phyloP scores from a whole-genome alignment of 1,140 invertebrate species.

The Probaryconus sp. region DNA sequence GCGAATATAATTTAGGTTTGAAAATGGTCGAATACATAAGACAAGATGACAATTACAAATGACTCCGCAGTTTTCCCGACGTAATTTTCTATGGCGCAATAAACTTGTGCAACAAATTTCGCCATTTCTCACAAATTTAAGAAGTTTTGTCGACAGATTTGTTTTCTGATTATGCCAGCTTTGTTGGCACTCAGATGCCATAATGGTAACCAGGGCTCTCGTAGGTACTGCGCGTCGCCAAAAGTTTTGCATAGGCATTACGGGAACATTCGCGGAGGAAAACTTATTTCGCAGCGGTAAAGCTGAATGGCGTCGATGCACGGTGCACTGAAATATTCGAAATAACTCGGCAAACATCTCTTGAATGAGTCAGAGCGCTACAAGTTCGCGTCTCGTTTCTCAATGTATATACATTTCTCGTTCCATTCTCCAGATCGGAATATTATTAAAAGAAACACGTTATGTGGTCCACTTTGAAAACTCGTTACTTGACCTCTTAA shows the following conservation, averaged over 20 bases:
- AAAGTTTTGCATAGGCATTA: conserved; percentile 55
- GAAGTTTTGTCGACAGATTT: conserved; percentile 46
- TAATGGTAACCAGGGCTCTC: conserved; percentile 36
- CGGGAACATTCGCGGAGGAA: conserved; percentile 29
- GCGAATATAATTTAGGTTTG: background rate
- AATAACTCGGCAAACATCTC: conserved; percentile 45
- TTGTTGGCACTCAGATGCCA: conserved; percentile 37
- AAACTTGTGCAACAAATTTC: conserved; percentile 42
- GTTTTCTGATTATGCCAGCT: conserved; percentile 50
- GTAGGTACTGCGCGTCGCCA: conserved; percentile 14
- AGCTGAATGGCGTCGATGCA: conserved; percentile 41
- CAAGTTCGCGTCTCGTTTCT: conserved; percentile 33
- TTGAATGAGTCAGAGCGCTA: conserved; percentile 12
- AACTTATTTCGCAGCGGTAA: conserved; percentile 45
- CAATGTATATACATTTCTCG: conserved; percentile 15
- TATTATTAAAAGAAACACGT: conserved; percentile 26
- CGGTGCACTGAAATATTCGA: conserved; percentile 39
- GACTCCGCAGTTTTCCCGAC: conserved; percentile 18
- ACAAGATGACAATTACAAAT: conserved; percentile 31
- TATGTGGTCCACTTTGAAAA: background rate
- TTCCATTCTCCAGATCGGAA: conserved; percentile 10
- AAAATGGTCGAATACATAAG: conserved; percentile 19
- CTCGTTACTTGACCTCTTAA: conserved; percentile 1
- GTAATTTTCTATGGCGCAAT: conserved; percentile 27
- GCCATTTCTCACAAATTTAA: conserved; percentile 33